Evolutionary conservation across 92 coral and sea anemone species (phyloP).

Genomic region (Anthopleura xanthogrammica): DNA sequence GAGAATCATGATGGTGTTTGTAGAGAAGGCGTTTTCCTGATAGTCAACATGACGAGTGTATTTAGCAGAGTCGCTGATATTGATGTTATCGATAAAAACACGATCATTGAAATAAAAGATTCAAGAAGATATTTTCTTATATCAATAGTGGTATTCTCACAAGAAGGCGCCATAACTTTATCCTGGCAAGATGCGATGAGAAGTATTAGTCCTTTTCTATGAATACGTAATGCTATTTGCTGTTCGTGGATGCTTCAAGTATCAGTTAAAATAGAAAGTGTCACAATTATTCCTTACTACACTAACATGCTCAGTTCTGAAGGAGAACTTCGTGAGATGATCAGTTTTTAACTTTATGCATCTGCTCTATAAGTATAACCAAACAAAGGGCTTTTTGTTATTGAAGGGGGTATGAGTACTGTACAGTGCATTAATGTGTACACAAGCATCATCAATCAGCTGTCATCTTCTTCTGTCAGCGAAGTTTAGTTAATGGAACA

Average conservation of each 20-base stretch:
- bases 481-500: no score
- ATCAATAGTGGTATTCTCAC: background rate
- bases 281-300: no score
- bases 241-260: background rate
- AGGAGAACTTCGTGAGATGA: no score
- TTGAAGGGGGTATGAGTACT: no score
- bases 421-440: no score
- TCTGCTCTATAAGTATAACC: no score
- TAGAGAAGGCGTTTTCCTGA: slow-evolving; percentile 10
- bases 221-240: background rate
- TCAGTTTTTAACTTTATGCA: no score
- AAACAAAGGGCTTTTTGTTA: no score
- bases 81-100: background rate
- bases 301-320: no score
- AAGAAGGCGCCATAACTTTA: background rate
- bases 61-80: background rate
- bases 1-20: slow-evolving; percentile 15
- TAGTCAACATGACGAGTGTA: background rate
- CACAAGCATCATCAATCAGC: no score
- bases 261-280: no score
- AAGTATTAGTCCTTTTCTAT: background rate
- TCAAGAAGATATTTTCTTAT: background rate
- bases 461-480: no score
- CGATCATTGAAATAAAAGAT: background rate
- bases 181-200: background rate